These are phyloP conservation scores for Bubo bubo DNA, from an alignment of 2,113 vertebrate genomes.

Conservation along the genomic window DNA sequence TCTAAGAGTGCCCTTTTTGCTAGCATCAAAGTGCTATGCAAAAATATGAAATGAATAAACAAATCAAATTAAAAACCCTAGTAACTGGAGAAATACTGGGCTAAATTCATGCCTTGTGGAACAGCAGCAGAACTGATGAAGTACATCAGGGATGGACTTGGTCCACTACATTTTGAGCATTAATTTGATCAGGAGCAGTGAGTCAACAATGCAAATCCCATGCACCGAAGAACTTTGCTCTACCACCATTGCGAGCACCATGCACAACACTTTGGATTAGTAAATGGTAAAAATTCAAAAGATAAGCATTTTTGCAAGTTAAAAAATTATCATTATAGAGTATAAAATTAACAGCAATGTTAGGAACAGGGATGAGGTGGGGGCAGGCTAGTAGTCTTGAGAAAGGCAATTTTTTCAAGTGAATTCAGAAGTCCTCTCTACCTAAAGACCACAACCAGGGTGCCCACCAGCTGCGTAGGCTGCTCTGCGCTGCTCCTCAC, in stretches of 20 bases:
- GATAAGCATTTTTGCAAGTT: background rate
- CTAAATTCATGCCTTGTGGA: conserved; percentile 1
- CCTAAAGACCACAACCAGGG: background rate
- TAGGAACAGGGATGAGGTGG: background rate
- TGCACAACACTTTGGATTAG: background rate
- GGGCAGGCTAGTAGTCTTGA: background rate
- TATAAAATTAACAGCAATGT: background rate
- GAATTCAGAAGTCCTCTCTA: background rate
- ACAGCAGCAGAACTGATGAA: background rate
- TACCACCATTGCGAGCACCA: background rate
- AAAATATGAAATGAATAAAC: conserved; percentile 38
- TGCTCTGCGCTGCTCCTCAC: background rate
- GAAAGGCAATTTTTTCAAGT: background rate
- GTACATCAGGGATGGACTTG: background rate
- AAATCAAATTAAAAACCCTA: conserved; percentile 20
- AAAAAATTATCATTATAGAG: background rate
- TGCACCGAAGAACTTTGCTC: background rate
- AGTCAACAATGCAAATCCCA: background rate
- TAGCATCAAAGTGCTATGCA: background rate
- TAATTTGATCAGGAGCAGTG: background rate
- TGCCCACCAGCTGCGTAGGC: background rate
- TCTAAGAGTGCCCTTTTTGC: background rate
- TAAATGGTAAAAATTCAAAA: background rate
- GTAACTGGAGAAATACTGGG: background rate
- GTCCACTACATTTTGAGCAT: background rate